Evolutionary conservation across 2,113 vertebrate species (phyloP).

Genomic region (Andinoacara biseriatus): DNA sequence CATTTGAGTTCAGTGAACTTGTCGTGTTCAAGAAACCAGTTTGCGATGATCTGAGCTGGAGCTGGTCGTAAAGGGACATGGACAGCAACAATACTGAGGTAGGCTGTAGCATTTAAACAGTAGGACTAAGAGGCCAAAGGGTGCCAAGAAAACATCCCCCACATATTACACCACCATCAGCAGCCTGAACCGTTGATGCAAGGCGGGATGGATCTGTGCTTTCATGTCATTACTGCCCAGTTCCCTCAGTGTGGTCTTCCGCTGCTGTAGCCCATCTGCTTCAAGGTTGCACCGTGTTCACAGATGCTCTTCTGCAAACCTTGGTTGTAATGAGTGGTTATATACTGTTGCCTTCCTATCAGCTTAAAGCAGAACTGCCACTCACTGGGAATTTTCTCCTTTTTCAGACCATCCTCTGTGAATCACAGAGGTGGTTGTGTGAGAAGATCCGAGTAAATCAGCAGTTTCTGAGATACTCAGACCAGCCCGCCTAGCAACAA

Average conservation of each 20-base stretch:
- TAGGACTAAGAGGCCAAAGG: not conserved
- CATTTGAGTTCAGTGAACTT: not conserved
- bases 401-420: too few species aligned
- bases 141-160: not conserved
- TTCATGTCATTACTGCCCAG: not conserved
- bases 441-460: too few species aligned
- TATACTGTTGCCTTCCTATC: not conserved
- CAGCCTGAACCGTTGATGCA: not conserved
- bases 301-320: not conserved
- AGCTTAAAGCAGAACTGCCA: not conserved
- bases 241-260: not conserved
- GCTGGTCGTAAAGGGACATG: rapidly evolving
- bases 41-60: not conserved
- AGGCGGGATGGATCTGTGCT: not conserved
- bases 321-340: not conserved
- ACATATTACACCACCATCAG: not conserved
- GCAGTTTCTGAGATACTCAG: too few species aligned
- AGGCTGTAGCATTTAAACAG: not conserved
- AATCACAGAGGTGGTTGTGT: too few species aligned
- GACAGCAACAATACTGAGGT: not conserved
- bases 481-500: too few species aligned
- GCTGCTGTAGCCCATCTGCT: not conserved
- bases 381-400: not conserved
- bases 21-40: not conserved
- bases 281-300: not conserved